A percentile compares a stretch with the other conserved stretches of the same genome.
phyloP scores from a whole-genome alignment of 2,113 vertebrate species.

The Rostratula benghalensis region DNA sequence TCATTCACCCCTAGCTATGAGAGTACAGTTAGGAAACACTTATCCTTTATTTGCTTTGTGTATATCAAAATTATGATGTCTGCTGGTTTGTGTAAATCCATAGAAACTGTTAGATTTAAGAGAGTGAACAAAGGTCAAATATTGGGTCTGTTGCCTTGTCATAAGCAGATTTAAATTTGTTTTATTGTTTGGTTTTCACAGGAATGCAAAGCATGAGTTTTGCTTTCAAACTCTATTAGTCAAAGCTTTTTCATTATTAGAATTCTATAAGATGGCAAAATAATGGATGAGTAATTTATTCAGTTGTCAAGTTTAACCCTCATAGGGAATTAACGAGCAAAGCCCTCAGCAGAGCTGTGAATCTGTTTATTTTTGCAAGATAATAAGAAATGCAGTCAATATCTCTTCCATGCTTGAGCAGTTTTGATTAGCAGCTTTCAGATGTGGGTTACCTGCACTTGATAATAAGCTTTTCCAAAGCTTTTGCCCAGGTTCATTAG shows the following conservation, averaged over 20 bases:
- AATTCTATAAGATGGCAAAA: conserved; percentile 28
- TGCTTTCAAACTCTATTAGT: background rate
- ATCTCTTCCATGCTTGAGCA: background rate
- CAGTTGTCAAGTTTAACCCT: background rate
- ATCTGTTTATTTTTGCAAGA: background rate
- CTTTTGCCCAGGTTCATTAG: background rate
- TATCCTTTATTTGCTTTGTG: background rate
- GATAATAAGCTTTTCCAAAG: background rate
- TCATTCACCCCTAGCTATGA: background rate
- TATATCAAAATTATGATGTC: background rate
- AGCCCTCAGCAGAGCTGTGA: background rate
- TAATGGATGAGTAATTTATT: background rate
- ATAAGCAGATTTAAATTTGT: background rate
- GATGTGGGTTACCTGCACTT: background rate
- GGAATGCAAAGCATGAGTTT: background rate
- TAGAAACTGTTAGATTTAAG: background rate
- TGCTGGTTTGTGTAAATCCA: background rate
- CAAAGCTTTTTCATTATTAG: background rate
- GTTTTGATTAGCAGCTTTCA: conserved; percentile 36
- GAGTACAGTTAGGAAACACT: background rate
- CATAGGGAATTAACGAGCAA: conserved; percentile 7
- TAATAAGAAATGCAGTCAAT: background rate
- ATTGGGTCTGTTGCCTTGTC: background rate
- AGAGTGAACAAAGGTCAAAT: background rate
- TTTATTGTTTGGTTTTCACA: background rate